Evolutionary conservation across 2,113 vertebrate genomes (phyloP).

Genomic region (Ptilorrhoa leucosticta): DNA sequence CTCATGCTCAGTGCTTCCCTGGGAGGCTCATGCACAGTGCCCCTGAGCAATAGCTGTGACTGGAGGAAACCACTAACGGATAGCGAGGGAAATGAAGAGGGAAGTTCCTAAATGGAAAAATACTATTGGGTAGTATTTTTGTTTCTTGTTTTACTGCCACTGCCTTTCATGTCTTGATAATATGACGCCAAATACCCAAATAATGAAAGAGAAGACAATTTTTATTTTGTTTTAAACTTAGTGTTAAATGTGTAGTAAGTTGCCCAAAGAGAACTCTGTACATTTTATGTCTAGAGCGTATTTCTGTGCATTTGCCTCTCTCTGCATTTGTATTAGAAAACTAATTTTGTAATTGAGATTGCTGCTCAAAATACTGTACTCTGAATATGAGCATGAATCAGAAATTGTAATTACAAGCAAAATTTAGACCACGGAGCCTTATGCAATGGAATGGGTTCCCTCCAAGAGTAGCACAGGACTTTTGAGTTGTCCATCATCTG

Average conservation of each 20-base stretch:
- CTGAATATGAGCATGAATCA: neutral
- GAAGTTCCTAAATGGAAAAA: neutral
- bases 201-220: too few relatives aligned
- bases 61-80: neutral
- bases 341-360: neutral
- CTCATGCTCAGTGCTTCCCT: neutral
- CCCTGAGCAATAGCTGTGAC: neutral
- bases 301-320: neutral
- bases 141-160: neutral
- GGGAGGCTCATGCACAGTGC: neutral
- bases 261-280: neutral
- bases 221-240: too few relatives aligned
- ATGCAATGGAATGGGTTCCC: neutral
- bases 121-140: neutral
- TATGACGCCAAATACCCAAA: neutral
- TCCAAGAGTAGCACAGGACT: neutral
- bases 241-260: neutral
- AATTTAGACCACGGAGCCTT: neutral
- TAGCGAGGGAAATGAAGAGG: neutral
- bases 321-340: neutral
- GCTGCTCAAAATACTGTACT: neutral
- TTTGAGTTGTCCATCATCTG: neutral
- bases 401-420: neutral
- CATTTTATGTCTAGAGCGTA: accelerated
- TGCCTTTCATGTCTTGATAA: neutral